Evolutionary conservation across 2,797 vertebrate genomes (phyloP).

Genomic region (Ispidina lecontei): DNA sequence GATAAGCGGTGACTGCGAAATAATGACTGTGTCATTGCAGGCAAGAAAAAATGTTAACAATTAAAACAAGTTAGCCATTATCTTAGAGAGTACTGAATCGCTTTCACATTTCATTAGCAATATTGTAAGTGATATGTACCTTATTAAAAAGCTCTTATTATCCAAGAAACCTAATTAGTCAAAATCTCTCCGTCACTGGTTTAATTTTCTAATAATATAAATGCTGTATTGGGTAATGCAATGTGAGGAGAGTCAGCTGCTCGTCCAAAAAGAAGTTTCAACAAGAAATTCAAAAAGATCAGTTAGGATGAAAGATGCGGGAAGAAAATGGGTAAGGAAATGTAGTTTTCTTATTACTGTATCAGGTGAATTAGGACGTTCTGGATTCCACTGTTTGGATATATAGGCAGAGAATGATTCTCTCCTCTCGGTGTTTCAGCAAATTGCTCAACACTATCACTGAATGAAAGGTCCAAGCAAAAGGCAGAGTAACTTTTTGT

Average conservation of each 20-base stretch:
- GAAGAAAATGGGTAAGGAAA: neutral
- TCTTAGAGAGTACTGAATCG: constrained; percentile 82
- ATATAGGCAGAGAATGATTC: neutral
- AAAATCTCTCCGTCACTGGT: constrained; percentile 79
- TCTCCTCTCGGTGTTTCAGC: neutral
- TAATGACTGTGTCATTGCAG: constrained; percentile 97
- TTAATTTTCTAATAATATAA: constrained; percentile 80
- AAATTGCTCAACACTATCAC: neutral
- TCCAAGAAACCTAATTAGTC: constrained; percentile 87
- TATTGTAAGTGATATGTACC: constrained; percentile 88
- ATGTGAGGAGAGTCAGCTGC: constrained; percentile 39
- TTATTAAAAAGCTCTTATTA: constrained; percentile 88
- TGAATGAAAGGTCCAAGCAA: constrained; percentile 6
- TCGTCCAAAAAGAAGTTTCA: constrained; percentile 50
- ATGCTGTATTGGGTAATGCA: constrained; percentile 47
- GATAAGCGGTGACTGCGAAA: constrained; percentile 97
- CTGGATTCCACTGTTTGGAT: neutral
- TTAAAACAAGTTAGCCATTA: constrained; percentile 97
- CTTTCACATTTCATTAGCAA: constrained; percentile 91
- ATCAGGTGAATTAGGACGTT: neutral
- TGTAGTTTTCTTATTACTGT: neutral
- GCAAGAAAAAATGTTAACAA: constrained; percentile 94
- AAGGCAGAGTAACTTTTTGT: constrained; percentile 14
- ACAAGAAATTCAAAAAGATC: neutral
- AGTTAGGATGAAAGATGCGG: neutral